Base-by-base conservation (phyloP, 1,140 invertebrate genomes). In the Bradysia coprophila region DNA sequence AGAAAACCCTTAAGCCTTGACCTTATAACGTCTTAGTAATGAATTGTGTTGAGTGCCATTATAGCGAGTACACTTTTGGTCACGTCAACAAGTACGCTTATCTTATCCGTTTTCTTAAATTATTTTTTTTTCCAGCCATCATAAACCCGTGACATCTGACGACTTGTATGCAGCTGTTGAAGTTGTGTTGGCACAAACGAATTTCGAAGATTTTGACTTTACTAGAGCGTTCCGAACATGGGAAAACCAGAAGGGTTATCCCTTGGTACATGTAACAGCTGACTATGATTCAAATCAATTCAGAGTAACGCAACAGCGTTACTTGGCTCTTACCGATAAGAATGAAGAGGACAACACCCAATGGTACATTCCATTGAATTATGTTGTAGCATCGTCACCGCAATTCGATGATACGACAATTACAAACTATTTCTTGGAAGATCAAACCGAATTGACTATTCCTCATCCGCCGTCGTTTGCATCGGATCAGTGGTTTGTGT, bases 191-290 rank as follows among this genome's bases (percentile, higher is more conserved):
- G 81, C 78, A 0, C 71, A 77, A 42, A 55, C 63, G 36, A 72
- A 73, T 38, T 61, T 65, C 1, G 65, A 71, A 6, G 63, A 87
- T 19, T 67, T 73, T 11, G 46, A 59, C 11, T 66, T 70, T 43
- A 65, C 81, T 1, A 75, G 73, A 0, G 73, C 88, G 0, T 87
- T 88, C 82, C 83, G 92, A 49, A 88, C 86, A 0, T 94, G 89
- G 88, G 90, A 84, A 0, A 56, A 88, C 8, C 86, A 92, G 62
- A 85, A 78, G 44, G 83, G 83, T 0, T 92, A 80, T 57, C 89
- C 89, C 1, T 72, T 91, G 0, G 63, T 93, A 1, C 85, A 72
- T 1, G 72, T 90, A 0, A 71, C 51, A 2, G 69, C 76, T 39
- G 57, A 83, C 56, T 82, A 86, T 51, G 54, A 67, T 13, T 65